These are phyloP conservation scores for Chloroceryle aenea DNA, from an alignment of 2,113 vertebrate genomes.

Conservation along the genomic window DNA sequence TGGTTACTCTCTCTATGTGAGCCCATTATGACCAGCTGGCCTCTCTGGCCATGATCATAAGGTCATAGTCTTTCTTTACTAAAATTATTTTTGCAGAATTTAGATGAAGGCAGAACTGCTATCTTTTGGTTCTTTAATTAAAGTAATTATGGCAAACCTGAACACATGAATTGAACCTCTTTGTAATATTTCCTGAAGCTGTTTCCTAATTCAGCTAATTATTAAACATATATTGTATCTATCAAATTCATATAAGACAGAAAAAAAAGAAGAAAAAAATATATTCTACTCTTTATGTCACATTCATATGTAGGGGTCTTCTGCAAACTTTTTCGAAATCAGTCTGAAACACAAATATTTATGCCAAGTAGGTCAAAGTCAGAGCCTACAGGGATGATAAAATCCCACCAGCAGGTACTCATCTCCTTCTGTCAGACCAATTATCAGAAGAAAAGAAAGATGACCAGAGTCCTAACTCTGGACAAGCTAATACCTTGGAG, in stretches of 20 bases:
- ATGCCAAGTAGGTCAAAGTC: not conserved
- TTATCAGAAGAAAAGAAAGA: not conserved
- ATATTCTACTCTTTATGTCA: not conserved
- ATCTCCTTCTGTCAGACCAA: not conserved
- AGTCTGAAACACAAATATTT: not conserved
- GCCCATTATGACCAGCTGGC: not conserved
- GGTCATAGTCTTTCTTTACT: not conserved
- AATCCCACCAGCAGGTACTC: not conserved
- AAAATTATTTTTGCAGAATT: not conserved
- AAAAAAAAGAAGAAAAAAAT: not conserved
- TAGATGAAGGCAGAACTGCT: not conserved
- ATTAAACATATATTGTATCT: not conserved
- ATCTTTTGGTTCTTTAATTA: not conserved
- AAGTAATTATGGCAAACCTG: not conserved
- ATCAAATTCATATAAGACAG: not conserved
- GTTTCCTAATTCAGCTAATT: not conserved
- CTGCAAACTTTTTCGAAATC: not conserved
- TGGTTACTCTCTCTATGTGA: not conserved
- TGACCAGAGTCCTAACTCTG: not conserved
- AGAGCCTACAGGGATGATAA: not conserved
- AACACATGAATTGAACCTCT: not conserved
- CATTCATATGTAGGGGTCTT: not conserved
- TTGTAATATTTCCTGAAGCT: not conserved
- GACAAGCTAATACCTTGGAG: not conserved
- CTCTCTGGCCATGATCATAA: not conserved